Evolutionary conservation across 2,797 vertebrate genomes (phyloP).

Genomic region (Margarornis squamiger): DNA sequence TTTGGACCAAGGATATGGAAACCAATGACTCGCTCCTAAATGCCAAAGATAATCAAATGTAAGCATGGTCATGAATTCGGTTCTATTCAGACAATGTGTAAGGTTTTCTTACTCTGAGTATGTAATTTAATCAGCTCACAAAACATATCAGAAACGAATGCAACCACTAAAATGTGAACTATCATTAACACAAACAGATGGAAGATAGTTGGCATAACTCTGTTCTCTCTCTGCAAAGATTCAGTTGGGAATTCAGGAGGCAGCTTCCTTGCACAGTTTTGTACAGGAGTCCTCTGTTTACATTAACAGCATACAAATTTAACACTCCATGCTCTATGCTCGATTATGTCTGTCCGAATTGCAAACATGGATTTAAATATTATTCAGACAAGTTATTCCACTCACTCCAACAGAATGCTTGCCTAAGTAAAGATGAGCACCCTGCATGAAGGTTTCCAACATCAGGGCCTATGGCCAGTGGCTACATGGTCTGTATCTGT

Average conservation of each 20-base stretch:
- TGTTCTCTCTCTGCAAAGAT: not conserved
- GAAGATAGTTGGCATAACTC: not conserved
- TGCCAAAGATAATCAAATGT: not conserved
- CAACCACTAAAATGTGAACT: not conserved
- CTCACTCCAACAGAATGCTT: not conserved
- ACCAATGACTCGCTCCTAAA: constrained; percentile 83
- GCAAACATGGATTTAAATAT: not conserved
- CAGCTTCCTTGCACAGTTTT: not conserved
- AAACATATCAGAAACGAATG: not conserved
- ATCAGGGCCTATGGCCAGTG: not conserved
- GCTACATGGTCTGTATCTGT: fast-evolving
- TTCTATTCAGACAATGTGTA: not conserved
- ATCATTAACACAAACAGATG: not conserved
- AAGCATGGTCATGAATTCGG: not conserved
- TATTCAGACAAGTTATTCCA: not conserved
- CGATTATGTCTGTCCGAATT: not conserved
- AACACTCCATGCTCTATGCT: not conserved
- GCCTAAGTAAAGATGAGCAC: not conserved
- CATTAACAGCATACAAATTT: not conserved
- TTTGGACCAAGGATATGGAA: constrained; percentile 85
- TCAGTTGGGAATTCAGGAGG: not conserved
- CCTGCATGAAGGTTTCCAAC: not conserved
- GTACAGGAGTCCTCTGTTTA: not conserved
- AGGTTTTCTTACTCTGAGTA: not conserved
- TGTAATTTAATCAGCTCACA: not conserved